phyloP scores from a whole-genome alignment of 2,888 invertebrate genomes.

The Blera fallax region DNA sequence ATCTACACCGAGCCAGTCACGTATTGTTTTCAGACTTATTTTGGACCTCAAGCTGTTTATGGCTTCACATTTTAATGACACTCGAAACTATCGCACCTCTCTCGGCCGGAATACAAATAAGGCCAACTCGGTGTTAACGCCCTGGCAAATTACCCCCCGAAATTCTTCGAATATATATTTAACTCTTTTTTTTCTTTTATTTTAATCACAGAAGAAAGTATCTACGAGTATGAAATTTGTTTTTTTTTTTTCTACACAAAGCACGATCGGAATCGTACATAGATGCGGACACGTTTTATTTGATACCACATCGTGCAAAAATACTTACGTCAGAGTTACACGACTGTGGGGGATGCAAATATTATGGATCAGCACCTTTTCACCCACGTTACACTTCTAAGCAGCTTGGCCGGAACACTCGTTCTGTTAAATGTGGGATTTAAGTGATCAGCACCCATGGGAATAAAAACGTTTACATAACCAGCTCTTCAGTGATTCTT shows the following conservation, averaged over 20 bases:
- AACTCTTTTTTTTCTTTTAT: background rate
- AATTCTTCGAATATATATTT: constrained; percentile 42
- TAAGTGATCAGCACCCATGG: constrained; percentile 24
- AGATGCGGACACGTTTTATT: background rate
- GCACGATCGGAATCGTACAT: background rate
- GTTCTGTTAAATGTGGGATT: background rate
- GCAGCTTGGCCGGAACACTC: background rate
- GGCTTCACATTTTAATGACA: constrained; percentile 26
- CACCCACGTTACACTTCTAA: constrained; percentile 24
- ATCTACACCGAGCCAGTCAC: constrained; percentile 34
- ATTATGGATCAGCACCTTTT: background rate
- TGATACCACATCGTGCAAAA: background rate
- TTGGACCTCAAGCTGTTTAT: constrained; percentile 15
- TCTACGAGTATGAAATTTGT: background rate
- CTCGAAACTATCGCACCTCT: constrained; percentile 52
- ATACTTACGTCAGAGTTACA: background rate
- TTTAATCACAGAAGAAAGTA: background rate
- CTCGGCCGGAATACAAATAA: constrained; percentile 50
- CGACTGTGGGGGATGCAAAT: background rate
- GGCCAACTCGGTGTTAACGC: constrained; percentile 46
- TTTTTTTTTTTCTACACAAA: background rate
- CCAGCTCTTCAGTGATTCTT: background rate
- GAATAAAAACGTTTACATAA: constrained; percentile 19
- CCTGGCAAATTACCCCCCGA: constrained; percentile 11
- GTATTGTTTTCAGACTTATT: constrained; percentile 2